phyloP scores from a whole-genome alignment of 2,888 invertebrate species.

The Caenorhabditis sp. region DNA sequence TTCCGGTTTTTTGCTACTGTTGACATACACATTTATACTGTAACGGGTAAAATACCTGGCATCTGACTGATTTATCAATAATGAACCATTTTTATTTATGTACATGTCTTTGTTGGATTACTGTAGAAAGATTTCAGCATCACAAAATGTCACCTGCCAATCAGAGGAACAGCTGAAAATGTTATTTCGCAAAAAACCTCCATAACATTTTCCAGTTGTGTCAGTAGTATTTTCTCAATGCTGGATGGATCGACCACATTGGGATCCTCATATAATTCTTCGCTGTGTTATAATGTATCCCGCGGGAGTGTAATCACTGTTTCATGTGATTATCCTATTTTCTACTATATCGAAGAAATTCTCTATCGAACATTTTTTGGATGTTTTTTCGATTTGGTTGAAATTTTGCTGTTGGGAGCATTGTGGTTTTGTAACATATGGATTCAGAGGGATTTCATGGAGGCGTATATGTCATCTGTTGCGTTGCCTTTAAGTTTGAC shows the following conservation, averaged over 20 bases:
- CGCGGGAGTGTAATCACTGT: conserved; percentile 27
- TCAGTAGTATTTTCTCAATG: too few relatives aligned
- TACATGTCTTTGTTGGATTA: too few relatives aligned
- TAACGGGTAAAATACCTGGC: neutral
- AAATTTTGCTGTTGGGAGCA: conserved; percentile 29
- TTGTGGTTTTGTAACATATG: conserved; percentile 45
- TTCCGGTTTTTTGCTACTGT: neutral
- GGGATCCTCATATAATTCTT: neutral
- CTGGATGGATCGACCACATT: neutral
- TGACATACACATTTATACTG: neutral
- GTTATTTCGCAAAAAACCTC: too few relatives aligned
- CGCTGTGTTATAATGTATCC: conserved; percentile 6
- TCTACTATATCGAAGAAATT: conserved; percentile 24
- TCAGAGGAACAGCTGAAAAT: neutral
- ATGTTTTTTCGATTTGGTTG: conserved; percentile 36
- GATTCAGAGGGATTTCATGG: conserved; percentile 40
- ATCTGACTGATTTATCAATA: neutral
- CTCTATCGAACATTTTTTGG: conserved; percentile 39
- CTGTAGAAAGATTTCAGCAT: neutral
- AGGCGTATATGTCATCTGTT: conserved; percentile 35
- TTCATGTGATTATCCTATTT: conserved; percentile 32
- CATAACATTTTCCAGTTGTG: too few relatives aligned
- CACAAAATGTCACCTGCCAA: neutral
- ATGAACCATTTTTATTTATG: neutral
- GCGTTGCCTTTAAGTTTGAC: conserved; percentile 28